These are phyloP conservation scores for Eulemur macaco DNA, from an alignment of 2,113 vertebrate genomes.

Conservation along the genomic window DNA sequence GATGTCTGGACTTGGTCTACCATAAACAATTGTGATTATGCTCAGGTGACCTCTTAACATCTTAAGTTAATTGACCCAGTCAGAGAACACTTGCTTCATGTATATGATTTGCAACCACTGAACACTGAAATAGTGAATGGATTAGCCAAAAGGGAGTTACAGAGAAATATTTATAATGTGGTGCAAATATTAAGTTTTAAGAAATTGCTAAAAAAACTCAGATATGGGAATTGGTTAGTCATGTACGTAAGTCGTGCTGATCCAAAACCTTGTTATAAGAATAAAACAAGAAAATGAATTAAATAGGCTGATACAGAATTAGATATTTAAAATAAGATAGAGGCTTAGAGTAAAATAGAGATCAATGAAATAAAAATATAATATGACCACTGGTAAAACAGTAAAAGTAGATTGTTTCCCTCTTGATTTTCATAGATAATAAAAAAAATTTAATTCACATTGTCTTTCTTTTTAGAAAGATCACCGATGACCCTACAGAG, in stretches of 20 bases:
- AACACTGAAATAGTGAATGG: not conserved
- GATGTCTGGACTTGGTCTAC: not conserved
- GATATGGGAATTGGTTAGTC: not conserved
- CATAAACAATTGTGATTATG: constrained; percentile 6
- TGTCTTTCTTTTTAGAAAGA: not conserved
- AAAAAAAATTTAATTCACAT: not conserved
- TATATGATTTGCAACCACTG: not conserved
- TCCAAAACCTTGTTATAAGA: not conserved
- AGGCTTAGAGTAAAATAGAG: not conserved
- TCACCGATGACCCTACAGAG: not conserved
- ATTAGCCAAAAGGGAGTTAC: not conserved
- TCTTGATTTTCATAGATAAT: not conserved
- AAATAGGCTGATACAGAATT: not conserved
- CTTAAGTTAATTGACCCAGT: constrained; percentile 27
- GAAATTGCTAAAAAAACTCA: not conserved
- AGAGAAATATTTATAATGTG: not conserved
- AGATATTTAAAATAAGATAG: not conserved
- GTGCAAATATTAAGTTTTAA: constrained; percentile 12
- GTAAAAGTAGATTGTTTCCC: not conserved
- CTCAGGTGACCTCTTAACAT: not conserved
- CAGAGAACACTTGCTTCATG: not conserved
- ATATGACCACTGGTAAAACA: not conserved
- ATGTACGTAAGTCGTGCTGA: not conserved
- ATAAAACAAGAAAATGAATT: not conserved
- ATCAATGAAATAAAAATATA: not conserved